Conservation (phyloP, 2,888 invertebrate species). For the Scaptomyza flava region DNA sequence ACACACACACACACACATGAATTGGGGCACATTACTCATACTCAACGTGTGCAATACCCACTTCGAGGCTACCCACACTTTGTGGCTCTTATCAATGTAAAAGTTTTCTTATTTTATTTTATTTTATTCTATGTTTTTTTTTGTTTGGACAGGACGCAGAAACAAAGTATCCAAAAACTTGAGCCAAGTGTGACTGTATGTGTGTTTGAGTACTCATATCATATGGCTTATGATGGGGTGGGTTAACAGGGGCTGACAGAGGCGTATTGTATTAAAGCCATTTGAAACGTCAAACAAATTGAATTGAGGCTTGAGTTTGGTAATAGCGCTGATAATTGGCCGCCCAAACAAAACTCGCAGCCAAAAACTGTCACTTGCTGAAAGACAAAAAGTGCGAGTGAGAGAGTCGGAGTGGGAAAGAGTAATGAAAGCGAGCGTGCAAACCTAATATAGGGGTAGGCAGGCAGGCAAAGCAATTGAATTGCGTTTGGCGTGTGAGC, state of each 20-base stretch:
- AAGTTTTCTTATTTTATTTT: constrained; percentile 52
- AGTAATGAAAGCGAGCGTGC: constrained; percentile 8
- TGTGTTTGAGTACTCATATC: constrained; percentile 31
- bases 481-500: constrained; percentile 72
- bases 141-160: constrained; percentile 46
- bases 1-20: neutral
- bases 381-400: neutral
- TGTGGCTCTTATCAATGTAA: constrained; percentile 62
- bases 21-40: constrained; percentile 59
- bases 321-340: constrained; percentile 66
- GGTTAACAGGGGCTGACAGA: neutral
- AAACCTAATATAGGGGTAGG: neutral
- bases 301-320: constrained; percentile 63
- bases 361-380: constrained; percentile 42
- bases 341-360: constrained; percentile 20
- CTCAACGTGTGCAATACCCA: constrained; percentile 35
- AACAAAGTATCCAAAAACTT: constrained; percentile 69
- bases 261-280: constrained; percentile 55
- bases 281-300: constrained; percentile 76
- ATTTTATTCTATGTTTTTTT: constrained; percentile 30
- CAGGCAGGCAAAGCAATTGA: constrained; percentile 48
- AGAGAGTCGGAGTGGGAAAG: neutral
- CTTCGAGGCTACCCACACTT: constrained; percentile 16
- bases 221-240: constrained; percentile 17
- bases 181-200: constrained; percentile 31